phyloP scores from a whole-genome alignment of 2,113 vertebrate species.

The Ammodytes marinus region DNA sequence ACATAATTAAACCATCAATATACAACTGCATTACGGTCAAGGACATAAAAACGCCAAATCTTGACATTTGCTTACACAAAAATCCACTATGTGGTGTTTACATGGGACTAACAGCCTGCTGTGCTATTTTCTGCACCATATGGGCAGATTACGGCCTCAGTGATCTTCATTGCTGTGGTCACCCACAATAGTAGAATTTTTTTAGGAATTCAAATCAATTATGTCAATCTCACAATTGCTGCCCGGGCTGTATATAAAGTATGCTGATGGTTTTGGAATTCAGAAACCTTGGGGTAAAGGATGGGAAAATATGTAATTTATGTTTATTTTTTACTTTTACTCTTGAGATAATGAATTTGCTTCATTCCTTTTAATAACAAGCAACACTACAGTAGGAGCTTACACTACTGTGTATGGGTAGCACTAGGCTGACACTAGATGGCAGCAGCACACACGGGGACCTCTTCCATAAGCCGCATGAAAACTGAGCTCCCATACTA shows the following conservation, averaged over 20 bases:
- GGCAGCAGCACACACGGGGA: conserved; percentile 74
- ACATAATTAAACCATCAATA: conserved; percentile 46
- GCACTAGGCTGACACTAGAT: conserved; percentile 73
- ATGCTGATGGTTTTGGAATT: conserved; percentile 20
- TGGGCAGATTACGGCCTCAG: conserved; percentile 31
- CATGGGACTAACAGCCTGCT: conserved; percentile 8
- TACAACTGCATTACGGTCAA: conserved; percentile 47
- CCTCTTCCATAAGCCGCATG: conserved; percentile 9
- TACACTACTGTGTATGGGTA: not conserved
- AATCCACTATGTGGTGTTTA: conserved; percentile 48
- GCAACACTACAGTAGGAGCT: not conserved
- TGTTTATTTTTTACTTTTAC: conserved; percentile 28
- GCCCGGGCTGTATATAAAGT: not conserved
- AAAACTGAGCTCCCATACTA: conserved; percentile 42
- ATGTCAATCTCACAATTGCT: conserved; percentile 41
- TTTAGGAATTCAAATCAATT: conserved; percentile 39
- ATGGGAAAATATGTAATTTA: not conserved
- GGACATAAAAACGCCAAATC: conserved; percentile 49
- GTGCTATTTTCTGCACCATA: conserved; percentile 24
- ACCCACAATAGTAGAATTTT: conserved; percentile 53
- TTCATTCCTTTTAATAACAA: not conserved
- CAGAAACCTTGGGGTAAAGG: not conserved
- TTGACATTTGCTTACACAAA: conserved; percentile 53
- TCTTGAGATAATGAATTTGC: not conserved
- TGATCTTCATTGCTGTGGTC: conserved; percentile 59